A percentile compares a stretch with the other conserved stretches of the same genome.
Evolutionary conservation across 2,113 vertebrate genomes (phyloP).

Genomic region (Prochilodus magdalenae): DNA sequence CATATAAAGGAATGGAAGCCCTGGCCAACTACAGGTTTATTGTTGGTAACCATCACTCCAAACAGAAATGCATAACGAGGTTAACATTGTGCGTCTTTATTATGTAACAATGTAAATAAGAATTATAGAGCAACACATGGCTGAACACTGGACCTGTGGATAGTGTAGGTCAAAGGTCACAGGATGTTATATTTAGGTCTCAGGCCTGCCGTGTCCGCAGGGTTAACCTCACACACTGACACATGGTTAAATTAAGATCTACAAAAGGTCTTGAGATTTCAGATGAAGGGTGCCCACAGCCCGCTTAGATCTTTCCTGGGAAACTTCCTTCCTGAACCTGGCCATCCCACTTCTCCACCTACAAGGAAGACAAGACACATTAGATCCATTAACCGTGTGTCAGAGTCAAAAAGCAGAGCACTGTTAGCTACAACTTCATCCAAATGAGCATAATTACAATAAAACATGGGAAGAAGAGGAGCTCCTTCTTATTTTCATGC

Average conservation of each 20-base stretch:
- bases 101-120: conserved; percentile 31
- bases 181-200: conserved; percentile 11
- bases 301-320: conserved; percentile 74
- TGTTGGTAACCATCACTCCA: background rate
- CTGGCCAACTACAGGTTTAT: no score
- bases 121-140: conserved; percentile 21
- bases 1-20: no score
- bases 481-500: no score
- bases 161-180: conserved; percentile 4
- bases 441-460: no score
- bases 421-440: no score
- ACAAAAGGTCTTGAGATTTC: conserved; percentile 36
- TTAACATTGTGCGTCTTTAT: conserved; percentile 54
- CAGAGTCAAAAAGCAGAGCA: no score
- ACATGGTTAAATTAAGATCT: conserved; percentile 47
- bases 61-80: background rate
- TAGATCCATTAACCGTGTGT: background rate
- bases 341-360: conserved; percentile 78
- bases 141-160: no score
- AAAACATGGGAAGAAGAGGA: no score
- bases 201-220: background rate
- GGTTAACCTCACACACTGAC: conserved; percentile 5
- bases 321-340: conserved; percentile 77
- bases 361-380: conserved; percentile 30
- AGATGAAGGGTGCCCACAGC: background rate